Evolutionary conservation across 23 tunicate species (phyloP).

Genomic region (Trididemnum clinides): DNA sequence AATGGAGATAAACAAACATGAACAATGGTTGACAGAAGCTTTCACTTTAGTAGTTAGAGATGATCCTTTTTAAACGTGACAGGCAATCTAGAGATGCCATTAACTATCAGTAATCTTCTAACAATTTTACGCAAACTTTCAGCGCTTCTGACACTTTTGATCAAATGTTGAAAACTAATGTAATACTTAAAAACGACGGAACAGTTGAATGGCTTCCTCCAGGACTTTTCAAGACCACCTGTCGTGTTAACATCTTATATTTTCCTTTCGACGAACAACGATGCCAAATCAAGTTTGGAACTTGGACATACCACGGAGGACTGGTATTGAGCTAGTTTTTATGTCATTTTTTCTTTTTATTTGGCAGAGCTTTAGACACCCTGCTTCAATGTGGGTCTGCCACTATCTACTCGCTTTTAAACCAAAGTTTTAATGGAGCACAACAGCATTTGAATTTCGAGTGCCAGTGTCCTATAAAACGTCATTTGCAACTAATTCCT

Average conservation of each 20-base stretch:
- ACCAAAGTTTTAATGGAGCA: background rate
- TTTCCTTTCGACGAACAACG: constrained; percentile 93
- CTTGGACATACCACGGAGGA: constrained; percentile 84
- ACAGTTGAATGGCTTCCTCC: constrained; percentile 88
- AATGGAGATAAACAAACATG: too few species aligned
- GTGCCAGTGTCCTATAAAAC: background rate
- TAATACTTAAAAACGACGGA: constrained; percentile 57
- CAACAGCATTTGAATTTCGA: background rate
- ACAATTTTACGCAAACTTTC: background rate
- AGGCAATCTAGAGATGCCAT: too few species aligned
- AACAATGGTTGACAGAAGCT: too few species aligned
- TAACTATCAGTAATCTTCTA: too few species aligned
- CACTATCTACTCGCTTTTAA: too few species aligned
- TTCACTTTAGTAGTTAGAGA: too few species aligned
- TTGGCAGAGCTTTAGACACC: too few species aligned
- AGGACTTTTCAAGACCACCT: constrained; percentile 81
- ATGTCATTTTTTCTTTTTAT: too few species aligned
- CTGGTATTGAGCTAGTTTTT: too few species aligned
- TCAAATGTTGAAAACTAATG: constrained; percentile 66
- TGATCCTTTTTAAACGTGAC: too few species aligned
- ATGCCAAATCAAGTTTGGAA: constrained; percentile 83
- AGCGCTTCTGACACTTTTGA: constrained; percentile 85
- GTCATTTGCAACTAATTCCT: too few species aligned
- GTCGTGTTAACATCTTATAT: constrained; percentile 72
- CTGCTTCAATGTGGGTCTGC: too few species aligned